Evolutionary conservation across 2,797 vertebrate genomes (phyloP).

Genomic region (Euthynnus affinis): DNA sequence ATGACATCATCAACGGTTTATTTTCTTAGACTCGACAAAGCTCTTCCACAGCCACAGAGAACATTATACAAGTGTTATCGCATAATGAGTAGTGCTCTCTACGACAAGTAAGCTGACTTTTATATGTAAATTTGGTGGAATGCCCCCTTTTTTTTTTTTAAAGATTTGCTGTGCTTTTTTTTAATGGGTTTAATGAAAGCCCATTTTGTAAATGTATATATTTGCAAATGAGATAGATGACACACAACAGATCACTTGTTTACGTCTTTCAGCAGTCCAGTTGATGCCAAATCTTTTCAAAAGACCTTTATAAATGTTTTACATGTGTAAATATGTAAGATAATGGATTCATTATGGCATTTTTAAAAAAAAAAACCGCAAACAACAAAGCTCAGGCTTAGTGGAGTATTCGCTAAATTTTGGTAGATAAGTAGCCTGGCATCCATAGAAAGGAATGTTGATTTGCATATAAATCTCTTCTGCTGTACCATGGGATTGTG

Average conservation of each 20-base stretch:
- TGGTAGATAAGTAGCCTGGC: not conserved
- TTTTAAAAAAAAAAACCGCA: too few species aligned
- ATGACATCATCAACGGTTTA: not conserved
- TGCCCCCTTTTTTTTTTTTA: too few species aligned
- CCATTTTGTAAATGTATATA: too few species aligned
- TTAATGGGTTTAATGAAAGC: not conserved
- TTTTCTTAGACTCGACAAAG: not conserved
- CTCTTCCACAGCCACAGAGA: not conserved
- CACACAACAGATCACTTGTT: not conserved
- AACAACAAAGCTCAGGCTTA: too few species aligned
- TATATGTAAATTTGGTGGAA: too few species aligned
- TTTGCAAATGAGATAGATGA: not conserved
- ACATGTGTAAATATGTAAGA: conserved; percentile 1
- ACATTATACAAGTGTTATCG: too few species aligned
- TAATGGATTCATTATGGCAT: not conserved
- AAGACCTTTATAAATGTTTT: not conserved
- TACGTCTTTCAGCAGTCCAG: not conserved
- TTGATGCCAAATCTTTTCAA: not conserved
- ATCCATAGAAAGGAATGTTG: conserved; percentile 55
- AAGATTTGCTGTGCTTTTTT: not conserved
- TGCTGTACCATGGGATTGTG: conserved; percentile 39
- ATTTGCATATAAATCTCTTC: conserved; percentile 63
- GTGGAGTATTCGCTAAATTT: not conserved
- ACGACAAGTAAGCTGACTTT: too few species aligned
- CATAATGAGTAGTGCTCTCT: too few species aligned